phyloP scores from a whole-genome alignment of 1,140 invertebrate genomes.

The Panagrolaimus sp. region DNA sequence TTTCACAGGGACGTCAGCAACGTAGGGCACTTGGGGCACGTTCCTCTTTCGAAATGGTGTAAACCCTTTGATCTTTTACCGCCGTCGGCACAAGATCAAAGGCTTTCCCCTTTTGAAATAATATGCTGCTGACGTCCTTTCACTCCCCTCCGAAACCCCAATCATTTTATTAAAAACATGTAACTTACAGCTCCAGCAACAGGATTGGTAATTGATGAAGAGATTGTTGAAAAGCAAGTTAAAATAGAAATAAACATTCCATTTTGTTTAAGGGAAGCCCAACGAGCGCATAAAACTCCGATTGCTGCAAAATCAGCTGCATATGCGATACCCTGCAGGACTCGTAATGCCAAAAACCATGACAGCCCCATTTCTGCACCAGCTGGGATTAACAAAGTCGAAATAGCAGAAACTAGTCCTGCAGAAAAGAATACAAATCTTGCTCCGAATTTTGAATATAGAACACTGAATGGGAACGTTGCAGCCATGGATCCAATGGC shows the following conservation, averaged over 20 bases:
- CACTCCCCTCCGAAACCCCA: too few species aligned
- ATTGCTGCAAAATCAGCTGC: slow-evolving; percentile 43
- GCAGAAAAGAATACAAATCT: slow-evolving; percentile 40
- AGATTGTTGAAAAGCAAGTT: slow-evolving; percentile 38
- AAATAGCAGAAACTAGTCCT: slow-evolving; percentile 25
- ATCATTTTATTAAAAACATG: too few species aligned
- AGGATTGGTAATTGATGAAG: slow-evolving; percentile 33
- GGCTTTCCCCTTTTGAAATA: too few species aligned
- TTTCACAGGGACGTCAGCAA: too few species aligned
- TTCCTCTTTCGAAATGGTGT: too few species aligned
- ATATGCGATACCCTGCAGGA: slow-evolving; percentile 36
- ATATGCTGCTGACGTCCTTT: too few species aligned
- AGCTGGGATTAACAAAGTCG: slow-evolving; percentile 30
- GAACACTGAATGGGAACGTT: slow-evolving; percentile 30
- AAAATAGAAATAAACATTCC: slow-evolving; percentile 38
- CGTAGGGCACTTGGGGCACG: too few species aligned
- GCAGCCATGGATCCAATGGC: slow-evolving; percentile 25
- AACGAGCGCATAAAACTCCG: slow-evolving; percentile 34
- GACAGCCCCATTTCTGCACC: slow-evolving; percentile 18
- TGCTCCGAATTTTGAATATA: slow-evolving; percentile 42
- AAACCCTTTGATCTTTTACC: too few species aligned
- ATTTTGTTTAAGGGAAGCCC: slow-evolving; percentile 39
- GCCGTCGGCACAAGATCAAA: too few species aligned
- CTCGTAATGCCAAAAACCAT: slow-evolving; percentile 30
- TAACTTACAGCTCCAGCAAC: slow-evolving; percentile 29